Percentiles rank a stretch among this genome's conserved stretches.
Conservation (phyloP, 2,888 invertebrate genomes). For the Pelosia muscerda region DNA sequence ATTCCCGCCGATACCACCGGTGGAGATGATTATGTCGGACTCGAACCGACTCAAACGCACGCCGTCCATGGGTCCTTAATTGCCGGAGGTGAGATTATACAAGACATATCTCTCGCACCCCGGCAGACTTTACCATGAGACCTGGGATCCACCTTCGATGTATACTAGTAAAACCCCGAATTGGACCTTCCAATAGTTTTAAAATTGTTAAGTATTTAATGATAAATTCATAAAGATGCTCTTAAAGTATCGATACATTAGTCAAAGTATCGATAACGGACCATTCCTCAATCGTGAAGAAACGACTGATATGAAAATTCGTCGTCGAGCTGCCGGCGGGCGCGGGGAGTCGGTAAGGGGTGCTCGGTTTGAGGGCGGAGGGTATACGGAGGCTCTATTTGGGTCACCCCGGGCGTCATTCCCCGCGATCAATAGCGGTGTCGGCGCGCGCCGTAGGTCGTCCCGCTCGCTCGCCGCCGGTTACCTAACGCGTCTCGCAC, state of each 20-base stretch:
- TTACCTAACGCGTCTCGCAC: slow-evolving; percentile 83
- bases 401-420: slow-evolving; percentile 87
- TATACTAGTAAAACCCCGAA: too few species aligned
- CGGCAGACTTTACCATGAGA: too few species aligned
- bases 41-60: too few species aligned
- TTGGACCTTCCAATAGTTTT: neutral
- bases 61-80: too few species aligned
- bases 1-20: too few species aligned
- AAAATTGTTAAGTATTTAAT: slow-evolving; percentile 6
- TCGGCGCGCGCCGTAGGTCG: slow-evolving; percentile 81
- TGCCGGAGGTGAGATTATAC: too few species aligned
- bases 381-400: slow-evolving; percentile 84
- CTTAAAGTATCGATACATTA: slow-evolving; percentile 74
- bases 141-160: too few species aligned
- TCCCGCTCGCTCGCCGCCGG: slow-evolving; percentile 75
- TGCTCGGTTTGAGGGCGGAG: slow-evolving; percentile 67
- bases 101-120: too few species aligned
- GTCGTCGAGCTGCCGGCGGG: slow-evolving; percentile 76
- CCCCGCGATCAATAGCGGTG: slow-evolving; percentile 82
- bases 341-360: slow-evolving; percentile 61
- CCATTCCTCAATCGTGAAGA: slow-evolving; percentile 78
- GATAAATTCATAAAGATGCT: slow-evolving; percentile 65
- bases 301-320: slow-evolving; percentile 85
- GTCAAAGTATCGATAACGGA: slow-evolving; percentile 69
- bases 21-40: too few species aligned